phyloP scores from a whole-genome alignment of 2,888 invertebrate genomes.

The Lacanobia oleracea region DNA sequence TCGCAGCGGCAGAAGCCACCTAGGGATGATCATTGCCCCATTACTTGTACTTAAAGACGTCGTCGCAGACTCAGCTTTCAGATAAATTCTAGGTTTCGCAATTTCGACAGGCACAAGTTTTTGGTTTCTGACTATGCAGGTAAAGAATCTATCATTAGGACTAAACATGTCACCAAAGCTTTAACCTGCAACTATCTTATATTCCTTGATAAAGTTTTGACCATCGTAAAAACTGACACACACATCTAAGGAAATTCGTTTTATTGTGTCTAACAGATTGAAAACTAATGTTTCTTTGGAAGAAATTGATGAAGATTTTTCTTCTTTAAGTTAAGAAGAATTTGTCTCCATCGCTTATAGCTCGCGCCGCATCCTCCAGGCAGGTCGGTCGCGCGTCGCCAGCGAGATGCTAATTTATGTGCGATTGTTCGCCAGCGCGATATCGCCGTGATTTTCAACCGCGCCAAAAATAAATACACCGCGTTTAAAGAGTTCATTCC shows the following conservation, averaged over 20 bases:
- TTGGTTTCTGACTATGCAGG: not conserved
- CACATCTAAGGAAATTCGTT: not conserved
- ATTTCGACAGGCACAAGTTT: not conserved
- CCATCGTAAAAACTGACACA: not conserved
- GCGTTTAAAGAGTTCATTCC: constrained; percentile 60
- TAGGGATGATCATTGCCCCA: constrained; percentile 1
- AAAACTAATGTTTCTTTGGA: not conserved
- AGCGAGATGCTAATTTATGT: constrained; percentile 68
- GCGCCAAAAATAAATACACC: constrained; percentile 58
- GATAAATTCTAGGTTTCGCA: not conserved
- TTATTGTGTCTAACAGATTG: not conserved
- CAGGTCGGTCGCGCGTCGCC: constrained; percentile 52
- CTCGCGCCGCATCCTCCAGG: constrained; percentile 35
- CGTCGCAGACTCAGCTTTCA: not conserved
- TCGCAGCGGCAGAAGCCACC: constrained; percentile 20
- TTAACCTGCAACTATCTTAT: not conserved
- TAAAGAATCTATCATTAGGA: not conserved
- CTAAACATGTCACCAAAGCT: not conserved
- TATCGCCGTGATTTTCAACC: constrained; percentile 61
- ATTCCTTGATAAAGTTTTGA: not conserved
- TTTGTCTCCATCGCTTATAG: constrained; percentile 34
- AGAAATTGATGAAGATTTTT: not conserved
- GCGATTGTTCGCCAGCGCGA: constrained; percentile 65
- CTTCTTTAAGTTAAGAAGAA: not conserved
- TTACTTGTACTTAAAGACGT: constrained; percentile 3